These are phyloP conservation scores for Nasonia giraulti DNA, from an alignment of 1,140 invertebrate species.

Conservation along the genomic window DNA sequence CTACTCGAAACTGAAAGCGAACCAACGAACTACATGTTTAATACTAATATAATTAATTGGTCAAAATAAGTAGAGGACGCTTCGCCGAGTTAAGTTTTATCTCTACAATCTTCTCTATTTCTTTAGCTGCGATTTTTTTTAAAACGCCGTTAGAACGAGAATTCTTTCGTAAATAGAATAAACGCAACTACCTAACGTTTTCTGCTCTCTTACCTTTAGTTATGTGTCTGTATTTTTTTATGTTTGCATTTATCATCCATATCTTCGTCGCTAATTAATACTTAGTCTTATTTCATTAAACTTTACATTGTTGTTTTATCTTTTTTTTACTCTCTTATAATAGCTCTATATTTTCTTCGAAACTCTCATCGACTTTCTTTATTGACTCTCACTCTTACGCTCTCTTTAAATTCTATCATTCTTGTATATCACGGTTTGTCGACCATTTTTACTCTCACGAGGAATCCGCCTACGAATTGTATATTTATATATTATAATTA, in stretches of 20 bases:
- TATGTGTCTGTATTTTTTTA: constrained; percentile 61
- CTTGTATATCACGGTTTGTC: constrained; percentile 49
- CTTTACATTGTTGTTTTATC: constrained; percentile 54
- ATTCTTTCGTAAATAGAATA: constrained; percentile 52
- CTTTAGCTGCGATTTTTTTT: constrained; percentile 30
- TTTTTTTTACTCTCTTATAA: constrained; percentile 53
- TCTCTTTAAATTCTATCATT: constrained; percentile 49
- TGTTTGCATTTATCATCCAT: constrained; percentile 57
- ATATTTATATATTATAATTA: constrained; percentile 58
- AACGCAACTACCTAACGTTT: constrained; percentile 59
- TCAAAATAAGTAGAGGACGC: constrained; percentile 36
- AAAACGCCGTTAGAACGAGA: constrained; percentile 36
- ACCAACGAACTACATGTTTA: constrained; percentile 29
- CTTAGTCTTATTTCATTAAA: constrained; percentile 56
- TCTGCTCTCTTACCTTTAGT: constrained; percentile 60
- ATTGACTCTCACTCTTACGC: constrained; percentile 51
- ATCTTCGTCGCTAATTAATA: constrained; percentile 59
- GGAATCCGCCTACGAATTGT: constrained; percentile 60
- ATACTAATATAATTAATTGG: constrained; percentile 39
- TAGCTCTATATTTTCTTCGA: constrained; percentile 49
- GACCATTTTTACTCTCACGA: constrained; percentile 49
- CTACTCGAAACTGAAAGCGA: constrained; percentile 22
- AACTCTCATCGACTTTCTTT: constrained; percentile 51
- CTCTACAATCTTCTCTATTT: constrained; percentile 19
- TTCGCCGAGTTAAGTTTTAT: constrained; percentile 32